Percentiles rank a stretch among this genome's conserved stretches.
Conservation (phyloP, 2,113 vertebrate genomes). For the Syngnathoides biaculeatus region DNA sequence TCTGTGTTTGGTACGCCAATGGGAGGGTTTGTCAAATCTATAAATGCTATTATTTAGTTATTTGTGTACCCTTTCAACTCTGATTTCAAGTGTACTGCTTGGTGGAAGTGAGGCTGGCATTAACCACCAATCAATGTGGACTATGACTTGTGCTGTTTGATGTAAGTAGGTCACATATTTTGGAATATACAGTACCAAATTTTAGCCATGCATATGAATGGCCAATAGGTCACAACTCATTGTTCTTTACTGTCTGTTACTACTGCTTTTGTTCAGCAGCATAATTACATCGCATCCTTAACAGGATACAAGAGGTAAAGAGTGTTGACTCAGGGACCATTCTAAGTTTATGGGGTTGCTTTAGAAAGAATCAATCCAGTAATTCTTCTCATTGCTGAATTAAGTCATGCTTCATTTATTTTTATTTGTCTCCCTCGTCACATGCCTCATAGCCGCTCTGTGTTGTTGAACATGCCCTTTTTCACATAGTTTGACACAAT, state of each 20-base stretch:
- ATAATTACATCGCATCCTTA: slow-evolving; percentile 3
- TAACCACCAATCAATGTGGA: not conserved
- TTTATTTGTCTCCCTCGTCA: slow-evolving; percentile 35
- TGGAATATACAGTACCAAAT: not conserved
- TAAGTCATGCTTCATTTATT: slow-evolving; percentile 20
- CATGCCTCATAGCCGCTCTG: slow-evolving; percentile 33
- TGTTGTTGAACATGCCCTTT: slow-evolving; percentile 30
- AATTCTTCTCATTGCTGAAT: slow-evolving; percentile 15
- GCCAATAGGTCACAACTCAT: not conserved
- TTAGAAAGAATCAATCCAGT: slow-evolving; percentile 26
- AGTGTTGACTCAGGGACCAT: slow-evolving; percentile 8
- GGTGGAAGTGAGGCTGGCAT: not conserved
- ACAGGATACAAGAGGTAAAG: slow-evolving; percentile 8
- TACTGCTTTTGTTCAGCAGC: not conserved
- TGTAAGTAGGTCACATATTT: not conserved
- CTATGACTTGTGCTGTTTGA: not conserved
- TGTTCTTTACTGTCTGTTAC: slow-evolving; percentile 6
- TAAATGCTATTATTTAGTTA: not conserved
- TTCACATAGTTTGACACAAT: slow-evolving; percentile 36
- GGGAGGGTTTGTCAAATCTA: not conserved
- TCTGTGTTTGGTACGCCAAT: not conserved
- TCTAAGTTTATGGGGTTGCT: not conserved
- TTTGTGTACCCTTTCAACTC: not conserved
- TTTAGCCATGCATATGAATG: not conserved
- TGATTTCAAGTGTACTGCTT: not conserved